Conservation (phyloP, 2,888 invertebrate species). For the Leptinotarsa haldemani region DNA sequence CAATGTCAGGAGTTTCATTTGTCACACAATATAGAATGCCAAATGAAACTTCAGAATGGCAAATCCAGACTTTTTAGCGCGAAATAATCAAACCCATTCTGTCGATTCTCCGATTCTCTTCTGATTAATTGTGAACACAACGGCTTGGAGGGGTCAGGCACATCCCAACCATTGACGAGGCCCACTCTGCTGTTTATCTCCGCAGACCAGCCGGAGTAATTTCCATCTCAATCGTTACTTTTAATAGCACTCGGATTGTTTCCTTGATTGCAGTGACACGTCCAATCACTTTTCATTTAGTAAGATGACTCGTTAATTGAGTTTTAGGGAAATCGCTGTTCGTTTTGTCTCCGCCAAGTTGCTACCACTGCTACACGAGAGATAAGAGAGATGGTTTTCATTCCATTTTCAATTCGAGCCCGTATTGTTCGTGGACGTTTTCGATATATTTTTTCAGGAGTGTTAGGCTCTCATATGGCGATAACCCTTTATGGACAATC, state of each 20-base stretch:
- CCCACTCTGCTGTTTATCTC: conserved; percentile 64
- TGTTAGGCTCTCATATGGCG: background rate
- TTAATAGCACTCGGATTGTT: conserved; percentile 66
- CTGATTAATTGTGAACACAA: conserved; percentile 62
- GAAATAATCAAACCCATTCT: conserved; percentile 65
- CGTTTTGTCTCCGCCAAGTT: conserved; percentile 57
- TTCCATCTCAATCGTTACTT: conserved; percentile 68
- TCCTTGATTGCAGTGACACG: conserved; percentile 67
- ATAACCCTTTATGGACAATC: conserved; percentile 1
- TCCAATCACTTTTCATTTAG: conserved; percentile 67
- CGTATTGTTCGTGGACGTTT: conserved; percentile 32
- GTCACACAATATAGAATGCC: too few species aligned
- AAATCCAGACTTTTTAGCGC: conserved; percentile 31
- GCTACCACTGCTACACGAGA: conserved; percentile 57
- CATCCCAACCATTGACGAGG: conserved; percentile 50
- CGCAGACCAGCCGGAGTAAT: conserved; percentile 65
- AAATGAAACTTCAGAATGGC: too few species aligned
- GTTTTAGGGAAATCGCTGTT: conserved; percentile 63
- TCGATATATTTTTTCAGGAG: conserved; percentile 31
- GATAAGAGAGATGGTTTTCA: conserved; percentile 54
- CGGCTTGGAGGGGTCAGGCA: conserved; percentile 52
- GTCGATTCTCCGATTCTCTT: conserved; percentile 63
- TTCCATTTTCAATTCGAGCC: conserved; percentile 35
- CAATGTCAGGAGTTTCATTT: too few species aligned
- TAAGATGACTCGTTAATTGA: conserved; percentile 67